phyloP scores from a whole-genome alignment of 2,888 invertebrate species.

The Melinaea menophilus region DNA sequence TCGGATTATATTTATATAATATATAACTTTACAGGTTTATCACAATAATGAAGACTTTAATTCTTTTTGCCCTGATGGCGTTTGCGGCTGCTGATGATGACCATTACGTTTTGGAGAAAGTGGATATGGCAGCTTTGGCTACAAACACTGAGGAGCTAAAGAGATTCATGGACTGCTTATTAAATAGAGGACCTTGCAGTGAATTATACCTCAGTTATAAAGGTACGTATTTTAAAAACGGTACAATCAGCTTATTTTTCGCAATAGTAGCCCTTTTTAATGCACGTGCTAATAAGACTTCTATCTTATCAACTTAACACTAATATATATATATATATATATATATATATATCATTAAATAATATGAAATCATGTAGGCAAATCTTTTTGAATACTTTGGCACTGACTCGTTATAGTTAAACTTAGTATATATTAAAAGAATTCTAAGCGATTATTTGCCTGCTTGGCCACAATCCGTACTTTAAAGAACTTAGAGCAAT shows the following conservation, averaged over 20 bases:
- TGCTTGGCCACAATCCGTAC: too few relatives aligned
- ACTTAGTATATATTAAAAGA: too few relatives aligned
- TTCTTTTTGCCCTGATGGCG: background rate
- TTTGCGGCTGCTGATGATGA: background rate
- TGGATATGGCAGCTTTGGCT: background rate
- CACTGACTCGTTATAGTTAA: too few relatives aligned
- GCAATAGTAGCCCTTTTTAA: too few relatives aligned
- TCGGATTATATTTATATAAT: too few relatives aligned
- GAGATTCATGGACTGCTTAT: conserved; percentile 2
- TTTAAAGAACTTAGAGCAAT: too few relatives aligned
- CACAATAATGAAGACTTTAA: background rate
- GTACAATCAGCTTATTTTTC: background rate
- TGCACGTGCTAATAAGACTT: background rate
- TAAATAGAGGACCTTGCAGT: conserved; percentile 1
- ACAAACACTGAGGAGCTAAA: background rate
- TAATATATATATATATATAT: too few relatives aligned
- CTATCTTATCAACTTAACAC: too few relatives aligned
- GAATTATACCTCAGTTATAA: background rate
- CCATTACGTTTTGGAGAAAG: background rate
- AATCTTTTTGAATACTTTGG: too few relatives aligned
- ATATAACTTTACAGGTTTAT: background rate
- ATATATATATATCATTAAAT: too few relatives aligned
- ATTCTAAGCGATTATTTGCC: too few relatives aligned
- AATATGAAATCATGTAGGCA: too few relatives aligned
- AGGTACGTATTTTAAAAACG: conserved; percentile 2